These are phyloP conservation scores for Muschampia staudingeri DNA, from an alignment of 2,888 invertebrate species.

Conservation along the genomic window DNA sequence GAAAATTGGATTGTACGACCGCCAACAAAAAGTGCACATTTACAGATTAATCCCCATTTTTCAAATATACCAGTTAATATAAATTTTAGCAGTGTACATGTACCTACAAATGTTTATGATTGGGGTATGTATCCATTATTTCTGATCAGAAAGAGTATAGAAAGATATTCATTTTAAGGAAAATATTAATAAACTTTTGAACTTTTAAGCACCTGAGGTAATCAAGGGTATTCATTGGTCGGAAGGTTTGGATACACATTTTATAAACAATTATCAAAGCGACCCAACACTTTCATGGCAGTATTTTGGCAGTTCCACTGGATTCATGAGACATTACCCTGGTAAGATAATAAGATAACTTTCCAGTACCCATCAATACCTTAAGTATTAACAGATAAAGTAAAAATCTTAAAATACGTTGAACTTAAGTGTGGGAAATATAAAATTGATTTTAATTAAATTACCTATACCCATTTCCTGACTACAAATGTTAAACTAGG, in stretches of 20 bases:
- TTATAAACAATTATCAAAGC: slow-evolving; percentile 96
- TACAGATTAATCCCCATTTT: slow-evolving; percentile 94
- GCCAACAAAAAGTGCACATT: slow-evolving; percentile 92
- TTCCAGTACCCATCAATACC: too few species aligned
- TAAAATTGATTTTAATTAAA: too few species aligned
- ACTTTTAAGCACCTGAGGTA: slow-evolving; percentile 94
- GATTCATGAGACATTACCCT: slow-evolving; percentile 99
- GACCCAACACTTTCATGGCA: slow-evolving; percentile 99
- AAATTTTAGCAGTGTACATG: slow-evolving; percentile 97
- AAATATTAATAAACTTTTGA: background rate
- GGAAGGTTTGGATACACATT: slow-evolving; percentile 97
- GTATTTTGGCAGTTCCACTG: slow-evolving; percentile 99
- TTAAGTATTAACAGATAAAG: too few species aligned
- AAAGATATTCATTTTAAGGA: background rate
- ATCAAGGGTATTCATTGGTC: slow-evolving; percentile 99
- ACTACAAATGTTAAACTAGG: too few species aligned
- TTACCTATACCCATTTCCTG: too few species aligned
- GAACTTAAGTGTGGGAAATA: too few species aligned
- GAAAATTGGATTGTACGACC: slow-evolving; percentile 90
- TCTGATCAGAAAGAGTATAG: too few species aligned
- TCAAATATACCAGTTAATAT: slow-evolving; percentile 95
- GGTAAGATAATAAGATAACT: slow-evolving; percentile 87
- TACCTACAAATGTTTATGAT: slow-evolving; percentile 99
- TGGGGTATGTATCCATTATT: slow-evolving; percentile 91
- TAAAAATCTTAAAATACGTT: too few species aligned